These are phyloP conservation scores for Scomberomorus guttatus DNA, from an alignment of 2,797 vertebrate genomes.

Conservation along the genomic window DNA sequence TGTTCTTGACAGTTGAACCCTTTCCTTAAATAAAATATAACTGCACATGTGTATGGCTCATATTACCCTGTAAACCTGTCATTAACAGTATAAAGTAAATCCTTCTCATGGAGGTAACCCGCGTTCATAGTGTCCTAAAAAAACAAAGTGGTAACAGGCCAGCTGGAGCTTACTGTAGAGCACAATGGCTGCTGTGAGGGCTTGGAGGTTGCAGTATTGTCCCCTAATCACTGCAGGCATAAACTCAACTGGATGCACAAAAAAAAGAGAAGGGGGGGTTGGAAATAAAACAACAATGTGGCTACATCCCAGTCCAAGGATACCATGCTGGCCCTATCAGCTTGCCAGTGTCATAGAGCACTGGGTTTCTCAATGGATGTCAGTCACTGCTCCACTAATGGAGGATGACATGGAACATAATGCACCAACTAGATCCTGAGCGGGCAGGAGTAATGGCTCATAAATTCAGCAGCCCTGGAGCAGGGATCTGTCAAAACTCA, in stretches of 20 bases:
- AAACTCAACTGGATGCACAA: conserved; percentile 88
- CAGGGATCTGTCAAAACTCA: conserved; percentile 89
- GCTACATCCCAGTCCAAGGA: conserved; percentile 78
- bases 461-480: conserved; percentile 88
- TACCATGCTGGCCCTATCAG: conserved; percentile 76
- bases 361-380: conserved; percentile 91
- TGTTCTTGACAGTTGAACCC: background rate
- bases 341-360: conserved; percentile 73
- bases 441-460: conserved; percentile 90
- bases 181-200: conserved; percentile 50
- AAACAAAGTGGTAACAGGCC: conserved; percentile 73
- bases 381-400: conserved; percentile 89
- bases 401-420: conserved; percentile 93
- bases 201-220: conserved; percentile 71
- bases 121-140: conserved; percentile 59
- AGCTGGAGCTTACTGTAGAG: conserved; percentile 68
- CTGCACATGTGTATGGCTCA: background rate
- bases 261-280: conserved; percentile 74
- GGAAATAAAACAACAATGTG: conserved; percentile 82
- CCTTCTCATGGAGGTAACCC: conserved; percentile 7
- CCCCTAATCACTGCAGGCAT: conserved; percentile 78
- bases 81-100: conserved; percentile 13
- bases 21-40: background rate
- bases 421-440: conserved; percentile 88
- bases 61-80: conserved; percentile 17